These are phyloP conservation scores for Syngnathus acus DNA, from an alignment of 2,797 vertebrate species.

Conservation along the genomic window DNA sequence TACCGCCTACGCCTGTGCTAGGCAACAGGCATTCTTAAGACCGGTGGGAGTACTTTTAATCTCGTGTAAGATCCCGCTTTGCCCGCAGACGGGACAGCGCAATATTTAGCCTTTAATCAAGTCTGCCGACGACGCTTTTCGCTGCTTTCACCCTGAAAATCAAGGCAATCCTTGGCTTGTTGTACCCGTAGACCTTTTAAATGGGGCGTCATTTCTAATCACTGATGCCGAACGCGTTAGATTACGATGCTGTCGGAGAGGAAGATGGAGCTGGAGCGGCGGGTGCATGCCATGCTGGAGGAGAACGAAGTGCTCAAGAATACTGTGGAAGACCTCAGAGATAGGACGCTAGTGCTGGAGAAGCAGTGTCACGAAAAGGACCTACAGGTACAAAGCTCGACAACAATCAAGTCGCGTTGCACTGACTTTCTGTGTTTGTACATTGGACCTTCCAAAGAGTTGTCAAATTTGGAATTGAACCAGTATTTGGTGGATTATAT, in stretches of 20 bases:
- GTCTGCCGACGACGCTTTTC: conserved; percentile 12
- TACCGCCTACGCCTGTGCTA: conserved; percentile 53
- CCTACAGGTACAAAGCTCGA: conserved; percentile 74
- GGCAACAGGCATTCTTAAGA: conserved; percentile 67
- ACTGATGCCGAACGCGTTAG: conserved; percentile 51
- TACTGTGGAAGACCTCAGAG: conserved; percentile 83
- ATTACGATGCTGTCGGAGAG: conserved; percentile 93
- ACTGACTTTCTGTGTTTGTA: neutral
- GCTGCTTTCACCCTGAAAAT: neutral
- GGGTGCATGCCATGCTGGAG: conserved; percentile 78
- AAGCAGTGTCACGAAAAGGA: conserved; percentile 89
- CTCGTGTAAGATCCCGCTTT: conserved; percentile 38
- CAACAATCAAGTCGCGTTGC: neutral
- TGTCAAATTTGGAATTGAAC: neutral
- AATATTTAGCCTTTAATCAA: conserved; percentile 23
- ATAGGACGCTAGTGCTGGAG: conserved; percentile 83
- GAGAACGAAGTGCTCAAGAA: conserved; percentile 89
- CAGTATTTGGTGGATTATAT: no score
- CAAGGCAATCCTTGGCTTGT: neutral
- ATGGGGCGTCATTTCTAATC: conserved; percentile 11
- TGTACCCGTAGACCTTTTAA: neutral
- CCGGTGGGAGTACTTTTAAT: conserved; percentile 54
- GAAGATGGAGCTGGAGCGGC: conserved; percentile 86
- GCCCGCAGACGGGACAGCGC: conserved; percentile 27
- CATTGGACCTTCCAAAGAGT: neutral